Evolutionary conservation across 2,797 vertebrate genomes (phyloP), one percentile per base, ranked within the genome.

Genomic region (Gadopsis bispinosus): DNA sequence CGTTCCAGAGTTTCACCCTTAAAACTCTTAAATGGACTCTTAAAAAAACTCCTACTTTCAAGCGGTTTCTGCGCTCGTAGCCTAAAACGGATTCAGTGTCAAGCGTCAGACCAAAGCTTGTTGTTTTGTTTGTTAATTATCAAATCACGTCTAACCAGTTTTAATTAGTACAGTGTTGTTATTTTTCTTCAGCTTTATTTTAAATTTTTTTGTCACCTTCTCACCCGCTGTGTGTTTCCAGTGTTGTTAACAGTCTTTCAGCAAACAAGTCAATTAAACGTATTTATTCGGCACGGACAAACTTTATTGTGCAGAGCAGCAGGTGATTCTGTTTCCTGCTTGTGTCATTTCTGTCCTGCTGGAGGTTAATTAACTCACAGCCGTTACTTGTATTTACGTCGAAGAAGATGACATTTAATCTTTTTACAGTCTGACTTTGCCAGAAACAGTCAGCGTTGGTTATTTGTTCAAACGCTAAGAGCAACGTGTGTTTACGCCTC

Each of bases 321-420:
- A 50, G 43, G 6, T 13, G 48, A 39, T 10, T 61, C n/a, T 20
- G 17, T 58, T 29, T 45, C 4, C 35, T 17, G 33, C 33, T 7
- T 7, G 35, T 12, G 3, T 35, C 14, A 8, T 55, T 3, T 22
- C 45, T 17, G 31, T 26, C 43, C 22, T 12, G 56, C 53, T 65
- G 51, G 45, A 63, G 51, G 71, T 65, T 74, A 66, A 65, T 74
- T 39, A 58, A 29, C 31, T 8, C 0, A 14, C 51, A 37, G 8
- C 43, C 59, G 50, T 74, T 76, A 59, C 61, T 61, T 43, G 26
- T 54, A 19, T 20, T 55, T 47, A n/a, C 71, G 33, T 35, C 26
- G 19, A 53, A 7, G 33, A 55, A 17, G 37, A 39, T 50, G 63
- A 67, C 55, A 67, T 69, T 54, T 43, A 41, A 35, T 54, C 29